phyloP scores from a whole-genome alignment of 2,113 vertebrate species.

The Atlantisia rogersi region DNA sequence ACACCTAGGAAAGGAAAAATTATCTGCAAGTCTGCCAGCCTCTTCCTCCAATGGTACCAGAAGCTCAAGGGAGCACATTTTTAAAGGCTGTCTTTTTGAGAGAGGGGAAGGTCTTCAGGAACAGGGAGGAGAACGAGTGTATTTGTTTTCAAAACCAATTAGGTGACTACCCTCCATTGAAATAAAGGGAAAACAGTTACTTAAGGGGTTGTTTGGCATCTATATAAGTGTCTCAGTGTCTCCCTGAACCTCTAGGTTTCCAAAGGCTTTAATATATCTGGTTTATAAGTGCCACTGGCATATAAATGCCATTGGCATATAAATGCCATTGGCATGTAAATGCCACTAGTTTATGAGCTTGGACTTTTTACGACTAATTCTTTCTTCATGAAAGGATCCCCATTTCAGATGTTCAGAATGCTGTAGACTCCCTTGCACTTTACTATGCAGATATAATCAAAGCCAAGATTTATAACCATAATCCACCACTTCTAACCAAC shows the following conservation, averaged over 20 bases:
- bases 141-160: not conserved
- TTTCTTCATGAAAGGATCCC: not conserved
- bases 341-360: not conserved
- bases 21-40: not conserved
- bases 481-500: not conserved
- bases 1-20: not conserved
- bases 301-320: not conserved
- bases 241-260: not conserved
- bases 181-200: not conserved
- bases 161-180: not conserved
- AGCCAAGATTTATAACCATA: constrained; percentile 4
- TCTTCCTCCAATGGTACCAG: not conserved
- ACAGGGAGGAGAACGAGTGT: not conserved
- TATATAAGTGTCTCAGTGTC: not conserved
- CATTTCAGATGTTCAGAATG: not conserved
- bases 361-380: not conserved
- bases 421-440: not conserved
- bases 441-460: not conserved
- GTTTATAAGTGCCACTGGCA: not conserved
- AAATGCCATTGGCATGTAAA: not conserved
- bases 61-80: not conserved
- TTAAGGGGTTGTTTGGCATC: not conserved
- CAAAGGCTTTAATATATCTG: not conserved
- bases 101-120: not conserved
- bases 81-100: not conserved